Base-by-base conservation (phyloP, 2,888 invertebrate genomes). In the Iphiclides podalirius region DNA sequence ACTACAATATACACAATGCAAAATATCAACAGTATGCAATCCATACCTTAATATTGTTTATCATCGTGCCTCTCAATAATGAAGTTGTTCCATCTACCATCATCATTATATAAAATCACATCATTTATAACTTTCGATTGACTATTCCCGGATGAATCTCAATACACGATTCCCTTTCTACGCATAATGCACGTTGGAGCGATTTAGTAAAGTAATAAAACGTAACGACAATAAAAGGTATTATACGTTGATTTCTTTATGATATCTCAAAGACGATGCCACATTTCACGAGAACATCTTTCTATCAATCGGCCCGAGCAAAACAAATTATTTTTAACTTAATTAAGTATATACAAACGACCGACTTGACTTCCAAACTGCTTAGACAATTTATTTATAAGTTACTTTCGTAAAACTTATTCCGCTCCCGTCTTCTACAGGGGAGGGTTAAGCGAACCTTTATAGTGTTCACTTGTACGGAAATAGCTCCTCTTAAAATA, bases 351-450 rank as follows among this genome's bases (percentile, higher is more conserved):
- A 50, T 45, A 50, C 50, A 50, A 50, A 14, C 8, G 11, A 23
- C 34, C 39, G 8, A 26, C 40, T 40, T 17, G 28, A 26, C 47
- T 40, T 41, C 45, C 26, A 35, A 44, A 50, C 50, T 50, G 45
- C 50, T 50, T 31, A 20, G 41, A 40, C 23, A 35, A 38, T 50
- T 40, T 50, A 50, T 50, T 50, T 49, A 48, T 49, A 49, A 43
- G 44, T 45, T 44, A 41, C 50, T 50, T 35, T 39, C 31, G 11
- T 50, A 35, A 44, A 38, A 45, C 45, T 45, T 45, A 42, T 43
- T 50, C 36, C 35, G 39, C 49, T 14, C 20, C 20, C 6, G 20
- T n/a, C 12, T 39, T 26, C 9, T 33, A n/a, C 28, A 28, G 26
- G 39, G 40, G 16, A 35, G 17, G 31, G 43, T 17, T 35, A 17